These are phyloP conservation scores for Ctenicera cuprea DNA, from an alignment of 2,888 invertebrate genomes.

Conservation along the genomic window DNA sequence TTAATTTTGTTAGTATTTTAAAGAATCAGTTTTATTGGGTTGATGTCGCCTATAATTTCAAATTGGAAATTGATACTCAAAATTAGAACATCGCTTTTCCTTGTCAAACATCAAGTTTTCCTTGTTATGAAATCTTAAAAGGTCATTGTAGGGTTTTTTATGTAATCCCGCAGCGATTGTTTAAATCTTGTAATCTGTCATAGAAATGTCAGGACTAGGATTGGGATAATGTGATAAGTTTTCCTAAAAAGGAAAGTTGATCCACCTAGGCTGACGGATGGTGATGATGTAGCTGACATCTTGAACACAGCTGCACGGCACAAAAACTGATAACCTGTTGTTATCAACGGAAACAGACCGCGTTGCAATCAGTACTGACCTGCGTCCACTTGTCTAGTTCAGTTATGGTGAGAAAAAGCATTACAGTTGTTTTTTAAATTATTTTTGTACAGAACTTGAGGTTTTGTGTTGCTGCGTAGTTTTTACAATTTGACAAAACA, in stretches of 20 bases:
- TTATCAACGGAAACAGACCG: conserved; percentile 22
- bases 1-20: too few relatives aligned
- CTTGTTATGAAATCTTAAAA: too few relatives aligned
- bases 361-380: not conserved
- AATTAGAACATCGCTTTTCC: too few relatives aligned
- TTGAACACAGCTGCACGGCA: conserved; percentile 8
- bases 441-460: too few relatives aligned
- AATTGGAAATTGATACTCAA: too few relatives aligned
- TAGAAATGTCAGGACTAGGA: not conserved
- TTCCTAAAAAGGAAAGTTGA: conserved; percentile 13
- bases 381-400: not conserved
- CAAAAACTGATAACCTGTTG: conserved; percentile 24
- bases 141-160: too few relatives aligned
- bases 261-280: conserved; percentile 9
- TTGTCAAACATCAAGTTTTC: too few relatives aligned
- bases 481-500: too few relatives aligned
- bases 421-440: not conserved
- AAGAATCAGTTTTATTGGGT: too few relatives aligned
- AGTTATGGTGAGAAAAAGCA: not conserved
- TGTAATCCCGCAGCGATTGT: not conserved
- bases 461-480: too few relatives aligned
- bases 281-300: conserved; percentile 11
- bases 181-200: conserved; percentile 15
- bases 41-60: too few relatives aligned
- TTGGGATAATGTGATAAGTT: conserved; percentile 17